Conservation (phyloP, 2,797 vertebrate species). For the Myotis vivesi region DNA sequence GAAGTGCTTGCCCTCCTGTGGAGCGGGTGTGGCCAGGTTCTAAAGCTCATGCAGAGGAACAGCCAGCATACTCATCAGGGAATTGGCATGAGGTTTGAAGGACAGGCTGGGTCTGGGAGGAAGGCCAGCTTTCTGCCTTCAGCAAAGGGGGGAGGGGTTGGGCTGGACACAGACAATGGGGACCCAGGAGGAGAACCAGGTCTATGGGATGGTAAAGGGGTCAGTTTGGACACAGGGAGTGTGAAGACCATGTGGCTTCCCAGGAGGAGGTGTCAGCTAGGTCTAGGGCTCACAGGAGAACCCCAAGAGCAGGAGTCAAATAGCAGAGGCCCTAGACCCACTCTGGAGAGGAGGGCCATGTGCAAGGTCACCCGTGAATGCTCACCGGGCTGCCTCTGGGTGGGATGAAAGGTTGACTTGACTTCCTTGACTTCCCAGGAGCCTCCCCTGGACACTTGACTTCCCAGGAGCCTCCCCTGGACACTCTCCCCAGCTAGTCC, state of each 20-base stretch:
- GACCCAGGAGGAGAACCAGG: not conserved
- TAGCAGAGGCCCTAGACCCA: not conserved
- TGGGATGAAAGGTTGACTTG: not conserved
- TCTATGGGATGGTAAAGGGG: not conserved
- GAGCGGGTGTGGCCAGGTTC: not conserved
- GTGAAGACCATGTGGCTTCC: not conserved
- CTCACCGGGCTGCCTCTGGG: not conserved
- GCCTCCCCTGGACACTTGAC: not conserved
- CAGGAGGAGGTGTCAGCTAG: not conserved
- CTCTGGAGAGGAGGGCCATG: not conserved
- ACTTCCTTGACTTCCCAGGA: not conserved
- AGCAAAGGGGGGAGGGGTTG: not conserved
- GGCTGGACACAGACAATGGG: rapidly evolving
- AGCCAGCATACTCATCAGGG: not conserved
- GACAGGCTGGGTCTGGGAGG: not conserved
- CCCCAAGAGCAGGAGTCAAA: not conserved
- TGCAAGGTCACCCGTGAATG: not conserved
- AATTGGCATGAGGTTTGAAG: not conserved
- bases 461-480: not conserved
- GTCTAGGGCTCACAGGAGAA: not conserved
- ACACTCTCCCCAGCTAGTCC: not conserved
- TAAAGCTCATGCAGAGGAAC: not conserved
- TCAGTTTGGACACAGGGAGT: not conserved
- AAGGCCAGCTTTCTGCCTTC: not conserved
- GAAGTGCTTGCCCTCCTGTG: not conserved